Base-by-base conservation (phyloP, 2,888 invertebrate species). In the Hybos culiciformis region DNA sequence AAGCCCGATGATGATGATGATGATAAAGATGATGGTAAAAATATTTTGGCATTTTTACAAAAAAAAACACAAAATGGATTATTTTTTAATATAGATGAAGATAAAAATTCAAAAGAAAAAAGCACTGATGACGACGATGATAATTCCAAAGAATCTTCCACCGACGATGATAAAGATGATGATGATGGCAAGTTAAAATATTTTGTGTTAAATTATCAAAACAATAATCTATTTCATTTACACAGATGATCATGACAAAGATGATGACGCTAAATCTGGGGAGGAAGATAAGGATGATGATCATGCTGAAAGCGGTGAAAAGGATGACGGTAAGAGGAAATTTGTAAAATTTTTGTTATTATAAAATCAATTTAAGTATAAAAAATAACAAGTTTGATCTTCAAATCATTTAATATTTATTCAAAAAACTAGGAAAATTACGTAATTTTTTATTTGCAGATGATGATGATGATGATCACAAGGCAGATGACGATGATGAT, bases 401-500 rank as follows among this genome's bases (percentile, higher is more conserved):
- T n/a, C n/a, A n/a, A n/a, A n/a, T n/a, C n/a, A n/a, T n/a, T n/a
- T n/a, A n/a, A n/a, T n/a, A n/a, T n/a, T n/a, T n/a, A n/a, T n/a
- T n/a, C n/a, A n/a, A n/a, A n/a, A n/a, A n/a, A n/a, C n/a, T n/a
- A n/a, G n/a, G n/a, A n/a, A n/a, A n/a, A n/a, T n/a, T n/a, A n/a
- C n/a, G n/a, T n/a, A n/a, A n/a, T n/a, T n/a, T n/a, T 29, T 2
- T 29, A 6, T 12, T 43, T 36, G 45, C 41, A 18, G 46, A 44
- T 21, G 50, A 50, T 29, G 45, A 46, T 42, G 45, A 34, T 39
- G 46, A 42, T 31, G 54, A 51, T 34, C 46, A 50, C 32, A 56
- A 59, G 46, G 59, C 56, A 47, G 61, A 59, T 11, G 60, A 61
- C 47, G 63, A 62, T 39, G 56, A 56, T n/a, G 51, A 53, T 48